phyloP scores from a whole-genome alignment of 2,113 vertebrate genomes.

The Pluvianellus socialis region DNA sequence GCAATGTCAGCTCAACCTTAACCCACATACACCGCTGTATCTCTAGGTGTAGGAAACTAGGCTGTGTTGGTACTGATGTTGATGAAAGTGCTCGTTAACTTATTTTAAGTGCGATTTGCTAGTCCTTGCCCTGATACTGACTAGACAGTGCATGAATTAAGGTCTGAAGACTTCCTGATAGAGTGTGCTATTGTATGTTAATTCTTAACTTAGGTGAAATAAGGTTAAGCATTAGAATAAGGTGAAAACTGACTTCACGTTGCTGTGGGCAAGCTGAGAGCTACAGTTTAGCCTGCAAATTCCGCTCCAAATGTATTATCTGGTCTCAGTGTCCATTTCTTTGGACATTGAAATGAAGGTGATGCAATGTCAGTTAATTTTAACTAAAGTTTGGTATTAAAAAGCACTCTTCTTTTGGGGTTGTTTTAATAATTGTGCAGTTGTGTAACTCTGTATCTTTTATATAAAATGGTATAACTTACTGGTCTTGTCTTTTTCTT shows the following conservation, averaged over 20 bases:
- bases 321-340: background rate
- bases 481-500: background rate
- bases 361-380: background rate
- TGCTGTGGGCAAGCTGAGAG: background rate
- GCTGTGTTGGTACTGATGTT: background rate
- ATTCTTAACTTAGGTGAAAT: background rate
- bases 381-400: background rate
- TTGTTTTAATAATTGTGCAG: background rate
- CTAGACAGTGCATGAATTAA: background rate
- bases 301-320: background rate
- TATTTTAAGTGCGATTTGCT: background rate
- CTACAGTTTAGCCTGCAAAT: background rate
- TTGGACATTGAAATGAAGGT: background rate
- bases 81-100: background rate
- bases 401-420: background rate
- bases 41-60: background rate
- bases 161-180: background rate
- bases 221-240: background rate
- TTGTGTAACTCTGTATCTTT: background rate
- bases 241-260: background rate
- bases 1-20: background rate
- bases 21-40: background rate
- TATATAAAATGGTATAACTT: background rate
- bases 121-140: background rate
- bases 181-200: background rate